phyloP scores from a whole-genome alignment of 2,797 vertebrate genomes.

The Gallinago stenura region DNA sequence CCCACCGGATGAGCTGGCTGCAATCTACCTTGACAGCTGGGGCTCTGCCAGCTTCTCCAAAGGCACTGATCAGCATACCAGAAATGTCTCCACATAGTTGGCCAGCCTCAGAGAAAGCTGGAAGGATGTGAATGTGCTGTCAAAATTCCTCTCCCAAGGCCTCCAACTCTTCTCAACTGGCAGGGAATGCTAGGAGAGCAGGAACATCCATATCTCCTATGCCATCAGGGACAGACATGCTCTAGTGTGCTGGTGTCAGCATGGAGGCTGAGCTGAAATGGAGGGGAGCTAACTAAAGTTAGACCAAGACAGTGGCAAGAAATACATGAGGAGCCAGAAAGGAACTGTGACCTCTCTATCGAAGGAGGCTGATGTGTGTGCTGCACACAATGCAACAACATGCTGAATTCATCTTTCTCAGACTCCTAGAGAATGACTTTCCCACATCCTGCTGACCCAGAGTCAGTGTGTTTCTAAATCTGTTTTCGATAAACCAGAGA shows the following conservation, averaged over 20 bases:
- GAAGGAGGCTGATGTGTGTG: not conserved
- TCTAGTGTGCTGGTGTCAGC: not conserved
- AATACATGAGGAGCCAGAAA: not conserved
- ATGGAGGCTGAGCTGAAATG: not conserved
- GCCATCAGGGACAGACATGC: not conserved
- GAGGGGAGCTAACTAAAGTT: not conserved
- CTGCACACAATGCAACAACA: not conserved
- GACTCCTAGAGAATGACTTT: not conserved
- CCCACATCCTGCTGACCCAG: not conserved
- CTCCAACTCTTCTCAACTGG: not conserved
- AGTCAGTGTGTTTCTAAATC: not conserved
- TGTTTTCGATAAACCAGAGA: not conserved
- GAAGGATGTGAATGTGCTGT: not conserved
- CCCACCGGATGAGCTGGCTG: not conserved
- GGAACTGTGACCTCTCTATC: not conserved
- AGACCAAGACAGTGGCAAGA: not conserved
- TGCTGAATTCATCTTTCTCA: not conserved
- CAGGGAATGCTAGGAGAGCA: not conserved
- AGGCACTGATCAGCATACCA: constrained; percentile 14
- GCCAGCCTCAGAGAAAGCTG: not conserved
- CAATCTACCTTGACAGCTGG: constrained; percentile 36
- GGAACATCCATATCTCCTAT: not conserved
- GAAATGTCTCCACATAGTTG: not conserved
- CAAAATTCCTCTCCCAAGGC: constrained; percentile 21
- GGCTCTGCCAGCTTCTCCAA: constrained; percentile 3